Evolutionary conservation across 1,140 invertebrate genomes (phyloP), one percentile per base, ranked within the genome.

Genomic region (Brachionus koreanus): DNA sequence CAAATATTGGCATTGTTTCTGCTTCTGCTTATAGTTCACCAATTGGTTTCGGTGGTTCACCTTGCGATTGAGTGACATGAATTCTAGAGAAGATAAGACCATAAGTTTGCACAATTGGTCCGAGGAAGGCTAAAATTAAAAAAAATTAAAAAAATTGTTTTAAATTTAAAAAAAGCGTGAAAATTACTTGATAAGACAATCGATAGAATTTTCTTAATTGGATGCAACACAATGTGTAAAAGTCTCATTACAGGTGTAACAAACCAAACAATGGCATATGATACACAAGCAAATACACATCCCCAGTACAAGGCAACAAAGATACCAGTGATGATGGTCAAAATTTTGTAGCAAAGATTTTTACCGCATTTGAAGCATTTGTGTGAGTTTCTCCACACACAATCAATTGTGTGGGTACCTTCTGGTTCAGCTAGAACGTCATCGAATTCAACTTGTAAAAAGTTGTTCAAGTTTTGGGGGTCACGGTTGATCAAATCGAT

Each of bases 361-460:
- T n/a, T n/a, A n/a, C n/a, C n/a, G n/a, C n/a, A n/a, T n/a, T n/a
- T n/a, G n/a, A n/a, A n/a, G n/a, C n/a, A n/a, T n/a, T n/a, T n/a
- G n/a, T n/a, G n/a, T n/a, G n/a, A n/a, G n/a, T n/a, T n/a, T n/a
- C n/a, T n/a, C n/a, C n/a, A n/a, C n/a, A n/a, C n/a, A n/a, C n/a
- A n/a, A n/a, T n/a, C n/a, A n/a, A n/a, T n/a, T n/a, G n/a, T n/a
- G n/a, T n/a, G n/a, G n/a, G 92, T 91, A 2, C 91, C 92, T 79
- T 93, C 91, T 5, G 93, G 93, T 87, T 94, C 93, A 0, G 92
- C 93, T 29, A 94, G 91, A 52, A 93, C 90, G 84, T 94, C 93
- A 83, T 93, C 92, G 91, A 93, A 94, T n/a, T n/a, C n/a, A n/a
- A n/a, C n/a, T n/a, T n/a, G n/a, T n/a, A n/a, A n/a, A n/a, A 86